Evolutionary conservation across 2,797 vertebrate genomes (phyloP).

Genomic region (Menidia menidia): DNA sequence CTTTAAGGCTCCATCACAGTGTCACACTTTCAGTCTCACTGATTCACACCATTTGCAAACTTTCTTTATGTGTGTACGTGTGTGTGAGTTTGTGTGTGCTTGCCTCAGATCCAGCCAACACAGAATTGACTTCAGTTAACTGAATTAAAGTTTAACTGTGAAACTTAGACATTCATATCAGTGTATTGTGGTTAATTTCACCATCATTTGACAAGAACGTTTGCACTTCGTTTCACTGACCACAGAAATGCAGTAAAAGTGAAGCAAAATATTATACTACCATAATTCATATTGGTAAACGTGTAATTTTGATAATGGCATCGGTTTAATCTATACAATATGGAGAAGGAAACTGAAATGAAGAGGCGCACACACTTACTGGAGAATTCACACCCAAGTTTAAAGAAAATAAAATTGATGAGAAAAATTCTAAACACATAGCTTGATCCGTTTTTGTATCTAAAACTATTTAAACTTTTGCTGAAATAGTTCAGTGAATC

Average conservation of each 20-base stretch:
- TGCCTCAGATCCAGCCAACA: constrained; percentile 5
- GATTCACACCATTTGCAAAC: constrained; percentile 25
- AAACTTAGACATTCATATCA: constrained; percentile 44
- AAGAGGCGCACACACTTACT: constrained; percentile 3
- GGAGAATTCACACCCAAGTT: not conserved
- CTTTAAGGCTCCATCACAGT: constrained; percentile 47
- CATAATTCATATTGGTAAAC: constrained; percentile 64
- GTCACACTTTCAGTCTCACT: constrained; percentile 61
- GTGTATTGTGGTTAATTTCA: constrained; percentile 58
- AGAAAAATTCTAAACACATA: not conserved
- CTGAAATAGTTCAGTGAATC: too few species aligned
- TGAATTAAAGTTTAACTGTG: constrained; percentile 32
- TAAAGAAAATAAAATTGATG: not conserved
- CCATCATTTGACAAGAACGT: constrained; percentile 69
- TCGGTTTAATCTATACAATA: constrained; percentile 47
- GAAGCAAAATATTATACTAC: constrained; percentile 64
- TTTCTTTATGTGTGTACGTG: not conserved
- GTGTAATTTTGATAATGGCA: constrained; percentile 55
- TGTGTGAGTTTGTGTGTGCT: not conserved
- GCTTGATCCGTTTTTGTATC: not conserved
- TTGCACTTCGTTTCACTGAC: constrained; percentile 54
- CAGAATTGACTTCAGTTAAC: constrained; percentile 29
- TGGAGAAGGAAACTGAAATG: constrained; percentile 30
- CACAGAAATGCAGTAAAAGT: constrained; percentile 62
- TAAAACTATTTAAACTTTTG: too few species aligned